Base-by-base conservation (phyloP, 2,797 vertebrate species). In the Poecile montanus region DNA sequence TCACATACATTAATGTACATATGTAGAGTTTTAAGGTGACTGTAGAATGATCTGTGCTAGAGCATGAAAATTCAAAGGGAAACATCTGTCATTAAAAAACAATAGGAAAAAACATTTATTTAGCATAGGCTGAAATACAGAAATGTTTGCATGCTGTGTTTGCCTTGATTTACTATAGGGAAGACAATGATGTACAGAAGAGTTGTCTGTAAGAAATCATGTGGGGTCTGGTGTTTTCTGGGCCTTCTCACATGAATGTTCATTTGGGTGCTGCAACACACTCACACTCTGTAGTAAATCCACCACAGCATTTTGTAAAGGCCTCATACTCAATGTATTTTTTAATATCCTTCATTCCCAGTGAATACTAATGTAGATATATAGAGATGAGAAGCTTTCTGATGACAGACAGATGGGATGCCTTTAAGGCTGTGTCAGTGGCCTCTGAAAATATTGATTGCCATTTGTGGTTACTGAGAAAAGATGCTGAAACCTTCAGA, bases 1-100 rank as follows among this genome's bases (percentile, higher is more conserved):
- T 79, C 47, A 60, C 20, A 14, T 71, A 20, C 20, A 23, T 50
- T 68, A 57, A 60, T 2, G 2, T 11, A 25, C 16, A 58, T 15
- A 8, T 5, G 30, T 17, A 72, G 79, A 72, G 78, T 63, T 85
- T 91, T 47, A 72, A 72, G 51, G 20, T 81, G 32, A 65, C 48
- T 21, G 13, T 16, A 88, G 73, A 85, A 57, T 29, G 30, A 82
- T 50, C 27, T 48, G 20, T 30, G n/a, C 40, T 34, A 82, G 27
- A n/a, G 45, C n/a, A 26, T 47, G 72, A 79, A 67, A 88, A 63
- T 61, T 86, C 19, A 68, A 88, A 88, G 51, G 26, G 58, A 93
- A 95, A 53, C 20, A 20, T 79, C 91, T 94, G 27, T 36, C 40
- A 23, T 94, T 95, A 75, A 92, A 91, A 96, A 86, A 32, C 32